Base-by-base conservation (phyloP, 2,888 invertebrate species). In the Apamea anceps region DNA sequence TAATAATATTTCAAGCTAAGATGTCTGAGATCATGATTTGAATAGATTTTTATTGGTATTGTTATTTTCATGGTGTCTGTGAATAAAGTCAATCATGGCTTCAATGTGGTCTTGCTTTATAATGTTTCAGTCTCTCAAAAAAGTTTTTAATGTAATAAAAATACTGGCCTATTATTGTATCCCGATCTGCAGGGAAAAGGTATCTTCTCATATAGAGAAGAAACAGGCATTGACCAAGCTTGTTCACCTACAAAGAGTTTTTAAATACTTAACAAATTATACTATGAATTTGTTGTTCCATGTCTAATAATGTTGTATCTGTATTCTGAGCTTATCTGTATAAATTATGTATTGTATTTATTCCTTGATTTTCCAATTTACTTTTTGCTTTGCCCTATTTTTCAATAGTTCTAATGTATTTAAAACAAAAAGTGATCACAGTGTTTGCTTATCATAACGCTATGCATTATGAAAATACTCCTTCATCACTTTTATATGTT, bases 161-260 rank as follows among this genome's bases (percentile, higher is more conserved):
- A 21, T n/a, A 73, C 21, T 42, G 80, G 21, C 45, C 32, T 60
- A 42, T 32, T 66, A 37, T n/a, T 72, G n/a, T 72, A n/a, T 37
- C 18, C 25, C 6, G 13, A 32, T 60, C 15, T 66, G 0, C 1
- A 5, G 12, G 28, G 25, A 10, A 37, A 57, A 21, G 10, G 15
- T 1, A 32, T 62, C 18, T 57, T 79, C 45, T 81, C 5, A 0
- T 54, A 18, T 32, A 72, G 21, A 48, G n/a, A 65, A 65, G 25
- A 37, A n/a, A 57, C 21, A 45, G 37, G 54, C 37, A 21, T 75
- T 67, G 51, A 67, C 75, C 66, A 72, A 80, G 37, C 60, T 75
- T 62, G 42, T 60, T 45, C 6, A 67, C 15, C 42, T 67, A 37
- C 10, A 15, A 12, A 57, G 32, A 37, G 28, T 66, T 42, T 51